Percentiles rank a stretch among this genome's conserved stretches.
Evolutionary conservation across 2,888 invertebrate genomes (phyloP).

Genomic region (Cephus runcator): DNA sequence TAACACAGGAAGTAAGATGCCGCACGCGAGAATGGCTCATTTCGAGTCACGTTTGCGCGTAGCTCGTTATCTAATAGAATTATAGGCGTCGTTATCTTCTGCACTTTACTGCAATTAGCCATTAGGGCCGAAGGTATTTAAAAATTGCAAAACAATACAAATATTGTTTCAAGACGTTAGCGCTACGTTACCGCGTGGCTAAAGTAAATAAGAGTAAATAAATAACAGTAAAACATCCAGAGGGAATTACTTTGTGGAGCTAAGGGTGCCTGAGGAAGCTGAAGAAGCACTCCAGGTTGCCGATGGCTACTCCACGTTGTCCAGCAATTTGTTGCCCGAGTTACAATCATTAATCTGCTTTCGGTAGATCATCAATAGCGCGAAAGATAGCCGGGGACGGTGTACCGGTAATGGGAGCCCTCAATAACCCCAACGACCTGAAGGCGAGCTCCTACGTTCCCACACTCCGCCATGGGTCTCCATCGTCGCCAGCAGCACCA

Average conservation of each 20-base stretch:
- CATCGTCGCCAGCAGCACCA: neutral
- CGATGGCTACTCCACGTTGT: slow-evolving; percentile 17
- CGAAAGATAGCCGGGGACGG: slow-evolving; percentile 59
- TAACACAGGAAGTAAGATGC: neutral
- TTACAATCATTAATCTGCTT: slow-evolving; percentile 61
- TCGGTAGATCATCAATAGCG: slow-evolving; percentile 63
- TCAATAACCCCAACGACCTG: slow-evolving; percentile 58
- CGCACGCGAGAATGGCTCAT: neutral
- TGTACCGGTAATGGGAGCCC: slow-evolving; percentile 64
- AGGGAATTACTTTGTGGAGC: neutral
- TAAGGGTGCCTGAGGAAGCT: neutral
- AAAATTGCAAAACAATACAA: neutral
- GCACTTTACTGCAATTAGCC: neutral
- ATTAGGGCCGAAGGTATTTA: neutral
- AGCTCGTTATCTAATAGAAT: neutral
- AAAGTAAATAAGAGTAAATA: neutral
- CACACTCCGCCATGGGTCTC: slow-evolving; percentile 40
- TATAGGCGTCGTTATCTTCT: neutral
- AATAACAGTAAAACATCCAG: neutral
- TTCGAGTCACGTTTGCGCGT: neutral
- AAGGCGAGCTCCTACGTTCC: slow-evolving; percentile 46
- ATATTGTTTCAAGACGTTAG: neutral
- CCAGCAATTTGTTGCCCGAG: slow-evolving; percentile 58
- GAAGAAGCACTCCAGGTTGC: neutral
- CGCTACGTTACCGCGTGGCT: neutral